phyloP scores from a whole-genome alignment of 2,888 invertebrate species.

The Drosophila mettleri region DNA sequence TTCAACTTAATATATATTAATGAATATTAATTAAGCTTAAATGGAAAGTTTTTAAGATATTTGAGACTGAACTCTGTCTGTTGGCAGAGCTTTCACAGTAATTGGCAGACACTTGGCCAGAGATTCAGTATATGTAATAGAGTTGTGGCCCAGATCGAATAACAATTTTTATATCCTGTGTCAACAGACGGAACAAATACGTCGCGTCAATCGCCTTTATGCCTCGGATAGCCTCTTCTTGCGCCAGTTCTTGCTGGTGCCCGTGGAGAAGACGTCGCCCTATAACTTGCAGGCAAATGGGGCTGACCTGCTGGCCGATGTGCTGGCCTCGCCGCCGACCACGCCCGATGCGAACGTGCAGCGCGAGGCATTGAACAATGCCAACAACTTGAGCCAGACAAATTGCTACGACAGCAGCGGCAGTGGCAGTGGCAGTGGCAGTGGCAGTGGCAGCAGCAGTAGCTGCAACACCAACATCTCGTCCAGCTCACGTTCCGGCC shows the following conservation, averaged over 20 bases:
- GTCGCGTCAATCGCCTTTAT: constrained; percentile 95
- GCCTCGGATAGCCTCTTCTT: constrained; percentile 97
- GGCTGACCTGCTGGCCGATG: constrained; percentile 54
- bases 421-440: constrained; percentile 32
- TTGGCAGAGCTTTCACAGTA: neutral
- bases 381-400: constrained; percentile 55
- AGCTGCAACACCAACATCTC: constrained; percentile 61
- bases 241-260: constrained; percentile 94
- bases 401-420: constrained; percentile 36
- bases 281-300: constrained; percentile 86
- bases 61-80: no score
- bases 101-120: neutral
- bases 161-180: neutral
- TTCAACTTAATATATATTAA: neutral
- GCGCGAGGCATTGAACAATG: constrained; percentile 82
- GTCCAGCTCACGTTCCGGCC: constrained; percentile 62
- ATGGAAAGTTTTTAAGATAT: no score
- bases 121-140: neutral
- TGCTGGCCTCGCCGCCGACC: constrained; percentile 72
- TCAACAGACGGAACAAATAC: constrained; percentile 95
- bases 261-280: constrained; percentile 89
- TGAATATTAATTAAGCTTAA: neutral
- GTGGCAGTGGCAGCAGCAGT: constrained; percentile 36
- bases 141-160: neutral
- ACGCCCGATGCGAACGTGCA: constrained; percentile 76